Percentiles rank a stretch among this genome's conserved stretches.
Conservation (phyloP, 2,888 invertebrate genomes). For the Lepidocyrtinus sp. region DNA sequence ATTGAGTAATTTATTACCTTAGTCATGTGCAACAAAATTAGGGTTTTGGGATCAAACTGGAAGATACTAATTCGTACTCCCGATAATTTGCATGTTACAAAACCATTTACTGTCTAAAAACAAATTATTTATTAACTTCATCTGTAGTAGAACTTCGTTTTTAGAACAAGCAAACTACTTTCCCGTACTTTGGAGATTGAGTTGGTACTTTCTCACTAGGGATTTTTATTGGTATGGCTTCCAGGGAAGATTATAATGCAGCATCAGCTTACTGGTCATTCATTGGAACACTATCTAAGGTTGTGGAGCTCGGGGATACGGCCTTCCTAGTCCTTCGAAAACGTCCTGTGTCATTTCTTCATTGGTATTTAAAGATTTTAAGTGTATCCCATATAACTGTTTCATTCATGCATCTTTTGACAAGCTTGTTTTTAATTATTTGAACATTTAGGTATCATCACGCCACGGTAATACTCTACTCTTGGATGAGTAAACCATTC, state of each 20-base stretch:
- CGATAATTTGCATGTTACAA: too few relatives aligned
- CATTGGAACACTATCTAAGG: slow-evolving; percentile 96
- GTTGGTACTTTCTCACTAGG: neutral
- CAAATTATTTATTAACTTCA: neutral
- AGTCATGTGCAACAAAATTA: too few relatives aligned
- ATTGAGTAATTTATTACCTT: too few relatives aligned
- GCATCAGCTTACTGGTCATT: slow-evolving; percentile 95
- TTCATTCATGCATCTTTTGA: neutral
- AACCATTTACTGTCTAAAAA: too few relatives aligned
- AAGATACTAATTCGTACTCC: too few relatives aligned
- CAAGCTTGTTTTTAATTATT: neutral
- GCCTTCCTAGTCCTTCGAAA: slow-evolving; percentile 94
- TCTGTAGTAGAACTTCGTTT: too few relatives aligned
- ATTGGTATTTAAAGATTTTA: slow-evolving; percentile 79
- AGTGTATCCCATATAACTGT: neutral
- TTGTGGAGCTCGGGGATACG: slow-evolving; percentile 96
- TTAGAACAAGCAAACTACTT: neutral
- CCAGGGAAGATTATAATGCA: slow-evolving; percentile 87
- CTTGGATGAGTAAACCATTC: too few relatives aligned
- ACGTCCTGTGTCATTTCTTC: slow-evolving; percentile 93
- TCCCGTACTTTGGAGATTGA: too few relatives aligned
- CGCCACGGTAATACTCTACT: too few relatives aligned
- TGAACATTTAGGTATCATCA: slow-evolving; percentile 78
- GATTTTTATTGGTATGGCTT: too few relatives aligned
- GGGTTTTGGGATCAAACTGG: too few relatives aligned